Conservation (phyloP, 2,888 invertebrate genomes). For the Ennomos quercinarius region DNA sequence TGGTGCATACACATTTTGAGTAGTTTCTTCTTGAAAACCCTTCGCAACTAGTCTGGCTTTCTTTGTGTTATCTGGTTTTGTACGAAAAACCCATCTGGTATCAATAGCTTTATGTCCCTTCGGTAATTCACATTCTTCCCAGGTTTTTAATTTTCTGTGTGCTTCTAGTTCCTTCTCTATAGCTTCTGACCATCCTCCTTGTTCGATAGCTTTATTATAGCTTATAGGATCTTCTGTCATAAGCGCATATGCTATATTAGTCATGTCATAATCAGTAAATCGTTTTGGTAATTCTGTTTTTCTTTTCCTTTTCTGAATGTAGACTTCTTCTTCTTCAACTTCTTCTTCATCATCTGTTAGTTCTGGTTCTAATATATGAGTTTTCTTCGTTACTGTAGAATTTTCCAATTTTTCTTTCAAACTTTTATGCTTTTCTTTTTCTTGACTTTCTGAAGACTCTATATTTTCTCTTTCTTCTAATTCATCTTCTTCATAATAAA, state of each 20-base stretch:
- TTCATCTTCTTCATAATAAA: slow-evolving; percentile 1
- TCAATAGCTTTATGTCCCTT: slow-evolving; percentile 30
- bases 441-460: not conserved
- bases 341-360: too few species aligned
- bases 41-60: slow-evolving; percentile 39
- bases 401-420: too few species aligned
- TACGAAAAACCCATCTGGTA: slow-evolving; percentile 39
- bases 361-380: too few species aligned
- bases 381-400: too few species aligned
- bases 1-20: slow-evolving; percentile 13
- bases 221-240: not conserved
- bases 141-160: slow-evolving; percentile 16
- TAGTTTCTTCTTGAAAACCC: slow-evolving; percentile 27
- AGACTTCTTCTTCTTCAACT: too few species aligned
- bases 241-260: slow-evolving; percentile 4
- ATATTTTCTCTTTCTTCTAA: slow-evolving; percentile 1
- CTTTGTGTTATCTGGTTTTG: slow-evolving; percentile 35
- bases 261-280: slow-evolving; percentile 8
- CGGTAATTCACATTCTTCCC: slow-evolving; percentile 15
- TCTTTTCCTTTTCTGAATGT: slow-evolving; percentile 1
- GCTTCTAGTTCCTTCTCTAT: slow-evolving; percentile 20
- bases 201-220: slow-evolving; percentile 23
- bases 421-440: not conserved
- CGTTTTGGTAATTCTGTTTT: not conserved
- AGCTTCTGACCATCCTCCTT: slow-evolving; percentile 20